Percentiles rank a stretch among this genome's conserved stretches.
phyloP scores from a whole-genome alignment of 2,888 invertebrate genomes.

The Leucophenga montana region DNA sequence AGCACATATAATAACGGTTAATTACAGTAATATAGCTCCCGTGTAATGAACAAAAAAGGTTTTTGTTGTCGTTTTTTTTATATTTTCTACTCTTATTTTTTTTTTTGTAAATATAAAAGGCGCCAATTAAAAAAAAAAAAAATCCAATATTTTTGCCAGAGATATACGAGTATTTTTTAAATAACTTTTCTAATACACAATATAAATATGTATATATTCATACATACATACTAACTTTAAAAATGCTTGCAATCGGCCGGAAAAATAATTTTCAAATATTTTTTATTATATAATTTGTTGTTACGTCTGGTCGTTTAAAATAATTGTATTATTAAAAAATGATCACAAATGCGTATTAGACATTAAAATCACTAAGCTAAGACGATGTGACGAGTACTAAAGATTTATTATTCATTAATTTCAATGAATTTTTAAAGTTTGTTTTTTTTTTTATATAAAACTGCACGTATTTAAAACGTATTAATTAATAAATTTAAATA shows the following conservation, averaged over 20 bases:
- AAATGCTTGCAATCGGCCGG: too few relatives aligned
- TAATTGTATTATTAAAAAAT: slow-evolving; percentile 44
- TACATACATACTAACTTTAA: too few relatives aligned
- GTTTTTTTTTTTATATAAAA: slow-evolving; percentile 22
- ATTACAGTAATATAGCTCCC: slow-evolving; percentile 13
- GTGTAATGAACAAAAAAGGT: neutral
- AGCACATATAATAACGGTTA: slow-evolving; percentile 1
- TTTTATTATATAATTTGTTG: neutral
- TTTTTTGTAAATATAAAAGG: neutral
- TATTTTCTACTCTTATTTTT: neutral
- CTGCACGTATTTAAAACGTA: slow-evolving; percentile 18
- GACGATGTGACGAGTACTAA: slow-evolving; percentile 27
- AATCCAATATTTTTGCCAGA: too few relatives aligned
- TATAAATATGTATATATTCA: too few relatives aligned
- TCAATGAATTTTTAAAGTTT: slow-evolving; percentile 41
- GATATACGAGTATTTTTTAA: too few relatives aligned
- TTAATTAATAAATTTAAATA: slow-evolving; percentile 9
- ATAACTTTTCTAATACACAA: too few relatives aligned
- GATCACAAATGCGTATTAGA: slow-evolving; percentile 39
- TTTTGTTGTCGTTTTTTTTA: neutral
- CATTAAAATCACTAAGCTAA: slow-evolving; percentile 42
- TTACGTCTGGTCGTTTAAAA: neutral
- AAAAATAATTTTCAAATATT: neutral
- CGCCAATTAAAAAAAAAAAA: neutral
- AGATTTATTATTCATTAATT: slow-evolving; percentile 47